These are phyloP conservation scores for Plutomurus gul DNA, from an alignment of 1,140 invertebrate genomes.

Conservation along the genomic window DNA sequence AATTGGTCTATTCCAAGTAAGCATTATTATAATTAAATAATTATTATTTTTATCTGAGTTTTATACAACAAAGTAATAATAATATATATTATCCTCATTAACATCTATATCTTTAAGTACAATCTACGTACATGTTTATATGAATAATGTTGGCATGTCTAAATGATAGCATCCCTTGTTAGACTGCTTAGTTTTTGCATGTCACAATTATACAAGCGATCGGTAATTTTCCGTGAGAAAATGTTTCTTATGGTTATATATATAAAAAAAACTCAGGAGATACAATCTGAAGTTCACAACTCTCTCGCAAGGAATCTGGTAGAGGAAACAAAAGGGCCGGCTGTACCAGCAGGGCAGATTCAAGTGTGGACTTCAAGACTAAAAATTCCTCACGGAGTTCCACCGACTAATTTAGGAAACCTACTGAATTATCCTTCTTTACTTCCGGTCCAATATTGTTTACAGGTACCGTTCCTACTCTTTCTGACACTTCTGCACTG, in stretches of 20 bases:
- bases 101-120: no score
- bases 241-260: not conserved
- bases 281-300: not conserved
- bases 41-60: not conserved
- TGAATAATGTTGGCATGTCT: no score
- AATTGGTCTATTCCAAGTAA: conserved; percentile 35
- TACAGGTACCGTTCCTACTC: conserved; percentile 7
- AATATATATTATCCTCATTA: no score
- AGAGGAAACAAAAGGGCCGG: conserved; percentile 36
- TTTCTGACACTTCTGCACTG: not conserved
- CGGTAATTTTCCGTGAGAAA: not conserved
- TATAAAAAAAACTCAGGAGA: not conserved
- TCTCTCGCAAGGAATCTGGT: not conserved
- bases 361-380: conserved; percentile 34
- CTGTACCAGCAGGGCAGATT: conserved; percentile 31
- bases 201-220: no score
- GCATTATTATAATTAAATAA: not conserved
- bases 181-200: no score
- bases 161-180: no score
- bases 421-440: conserved; percentile 31
- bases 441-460: conserved; percentile 33
- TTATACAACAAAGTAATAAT: no score
- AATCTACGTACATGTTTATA: no score
- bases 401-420: conserved; percentile 42
- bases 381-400: conserved; percentile 31